phyloP scores from a whole-genome alignment of 2,888 invertebrate species.

The Acrobasis consociella region DNA sequence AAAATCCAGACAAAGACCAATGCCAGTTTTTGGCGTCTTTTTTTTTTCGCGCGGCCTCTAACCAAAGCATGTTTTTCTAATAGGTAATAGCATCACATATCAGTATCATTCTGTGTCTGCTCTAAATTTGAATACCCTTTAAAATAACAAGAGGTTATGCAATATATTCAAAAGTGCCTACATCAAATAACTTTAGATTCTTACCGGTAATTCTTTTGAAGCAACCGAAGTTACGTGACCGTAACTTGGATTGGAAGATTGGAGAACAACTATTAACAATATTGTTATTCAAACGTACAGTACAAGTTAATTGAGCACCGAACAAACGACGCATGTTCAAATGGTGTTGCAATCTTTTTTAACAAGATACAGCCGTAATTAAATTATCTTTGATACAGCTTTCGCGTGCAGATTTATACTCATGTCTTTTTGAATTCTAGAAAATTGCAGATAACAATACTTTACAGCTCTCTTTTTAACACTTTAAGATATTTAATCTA shows the following conservation, averaged over 20 bases:
- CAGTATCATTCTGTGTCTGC: background rate
- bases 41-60: too few species aligned
- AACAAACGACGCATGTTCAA: background rate
- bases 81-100: background rate
- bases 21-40: too few species aligned
- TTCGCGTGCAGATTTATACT: background rate
- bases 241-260: slow-evolving; percentile 10
- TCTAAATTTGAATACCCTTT: slow-evolving; percentile 17
- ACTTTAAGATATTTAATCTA: too few species aligned
- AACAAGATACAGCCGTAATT: background rate
- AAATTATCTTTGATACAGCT: too few species aligned
- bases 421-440: too few species aligned
- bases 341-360: too few species aligned
- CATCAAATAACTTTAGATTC: slow-evolving; percentile 10
- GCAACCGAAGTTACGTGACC: slow-evolving; percentile 19
- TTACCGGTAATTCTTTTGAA: slow-evolving; percentile 3
- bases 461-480: too few species aligned
- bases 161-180: slow-evolving; percentile 22
- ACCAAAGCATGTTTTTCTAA: too few species aligned
- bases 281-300: slow-evolving; percentile 6
- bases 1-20: too few species aligned
- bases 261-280: background rate
- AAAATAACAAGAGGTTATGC: slow-evolving; percentile 32
- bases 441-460: too few species aligned
- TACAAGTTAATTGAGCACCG: background rate